A percentile compares a stretch with the other conserved stretches of the same genome.
These are phyloP conservation scores for Mionectes macconnelli DNA, from an alignment of 2,113 vertebrate genomes.

Conservation along the genomic window DNA sequence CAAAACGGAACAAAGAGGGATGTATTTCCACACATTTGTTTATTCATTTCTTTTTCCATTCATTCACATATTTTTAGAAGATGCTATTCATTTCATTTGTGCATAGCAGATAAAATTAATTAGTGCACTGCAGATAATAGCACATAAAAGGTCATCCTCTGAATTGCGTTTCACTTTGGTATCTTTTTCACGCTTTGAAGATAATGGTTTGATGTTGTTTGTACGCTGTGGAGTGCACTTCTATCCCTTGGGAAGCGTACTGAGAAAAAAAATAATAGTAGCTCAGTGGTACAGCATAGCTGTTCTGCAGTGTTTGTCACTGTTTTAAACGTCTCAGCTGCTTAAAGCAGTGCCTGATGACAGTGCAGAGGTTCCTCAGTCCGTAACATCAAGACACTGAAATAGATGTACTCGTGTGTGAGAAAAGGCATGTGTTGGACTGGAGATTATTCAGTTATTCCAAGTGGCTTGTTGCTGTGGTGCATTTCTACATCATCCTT, in stretches of 20 bases:
- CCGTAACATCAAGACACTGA: not conserved
- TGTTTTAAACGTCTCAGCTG: constrained; percentile 11
- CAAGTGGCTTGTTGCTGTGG: not conserved
- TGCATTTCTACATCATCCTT: not conserved
- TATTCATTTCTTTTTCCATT: not conserved
- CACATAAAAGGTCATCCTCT: constrained; percentile 65
- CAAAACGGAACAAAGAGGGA: constrained; percentile 21
- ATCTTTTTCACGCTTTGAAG: constrained; percentile 55
- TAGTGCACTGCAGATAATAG: constrained; percentile 60
- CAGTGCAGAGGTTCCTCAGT: not conserved
- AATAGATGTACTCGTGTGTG: not conserved
- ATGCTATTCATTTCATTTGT: constrained; percentile 1
- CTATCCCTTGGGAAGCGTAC: constrained; percentile 2
- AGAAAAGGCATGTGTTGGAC: not conserved
- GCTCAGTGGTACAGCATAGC: not conserved
- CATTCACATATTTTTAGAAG: not conserved
- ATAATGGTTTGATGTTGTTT: constrained; percentile 49
- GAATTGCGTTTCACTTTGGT: constrained; percentile 44
- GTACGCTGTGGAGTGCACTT: not conserved
- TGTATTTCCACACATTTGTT: not conserved
- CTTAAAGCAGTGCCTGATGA: not conserved
- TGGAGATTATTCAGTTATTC: not conserved
- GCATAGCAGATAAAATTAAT: constrained; percentile 59
- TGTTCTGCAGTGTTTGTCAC: not conserved
- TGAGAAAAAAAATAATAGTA: constrained; percentile 44